Evolutionary conservation across 2,888 invertebrate genomes (phyloP).

Genomic region (Patella depressa): DNA sequence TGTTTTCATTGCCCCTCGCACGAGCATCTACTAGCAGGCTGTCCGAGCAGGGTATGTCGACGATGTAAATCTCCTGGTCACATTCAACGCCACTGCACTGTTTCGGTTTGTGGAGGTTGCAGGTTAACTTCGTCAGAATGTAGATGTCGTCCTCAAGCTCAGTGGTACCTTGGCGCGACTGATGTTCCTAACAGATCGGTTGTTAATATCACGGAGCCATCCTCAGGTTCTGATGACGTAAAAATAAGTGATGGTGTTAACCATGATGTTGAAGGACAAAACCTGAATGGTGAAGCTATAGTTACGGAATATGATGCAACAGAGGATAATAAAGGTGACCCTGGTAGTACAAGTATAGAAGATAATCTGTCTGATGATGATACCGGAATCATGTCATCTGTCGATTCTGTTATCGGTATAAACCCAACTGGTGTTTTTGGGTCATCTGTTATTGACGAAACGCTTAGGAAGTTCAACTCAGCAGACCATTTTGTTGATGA

Average conservation of each 20-base stretch:
- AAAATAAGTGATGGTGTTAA: no score
- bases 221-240: no score
- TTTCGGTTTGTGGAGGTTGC: not conserved
- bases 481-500: not conserved
- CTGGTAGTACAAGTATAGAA: not conserved
- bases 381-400: not conserved
- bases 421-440: no score
- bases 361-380: not conserved
- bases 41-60: not conserved
- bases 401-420: not conserved
- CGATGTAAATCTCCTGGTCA: not conserved
- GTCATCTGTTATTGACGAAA: no score
- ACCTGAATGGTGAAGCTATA: no score
- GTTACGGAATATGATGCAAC: no score
- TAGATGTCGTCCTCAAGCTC: not conserved
- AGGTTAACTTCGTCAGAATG: not conserved
- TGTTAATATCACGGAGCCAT: not conserved
- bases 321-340: not conserved
- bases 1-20: not conserved
- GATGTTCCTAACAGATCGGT: not conserved
- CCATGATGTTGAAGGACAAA: no score
- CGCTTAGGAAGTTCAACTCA: not conserved
- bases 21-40: not conserved
- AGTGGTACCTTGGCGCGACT: not conserved
- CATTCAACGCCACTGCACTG: not conserved